These are phyloP conservation scores for Drosophila watanabei DNA, from an alignment of 1,140 invertebrate species.

Conservation along the genomic window DNA sequence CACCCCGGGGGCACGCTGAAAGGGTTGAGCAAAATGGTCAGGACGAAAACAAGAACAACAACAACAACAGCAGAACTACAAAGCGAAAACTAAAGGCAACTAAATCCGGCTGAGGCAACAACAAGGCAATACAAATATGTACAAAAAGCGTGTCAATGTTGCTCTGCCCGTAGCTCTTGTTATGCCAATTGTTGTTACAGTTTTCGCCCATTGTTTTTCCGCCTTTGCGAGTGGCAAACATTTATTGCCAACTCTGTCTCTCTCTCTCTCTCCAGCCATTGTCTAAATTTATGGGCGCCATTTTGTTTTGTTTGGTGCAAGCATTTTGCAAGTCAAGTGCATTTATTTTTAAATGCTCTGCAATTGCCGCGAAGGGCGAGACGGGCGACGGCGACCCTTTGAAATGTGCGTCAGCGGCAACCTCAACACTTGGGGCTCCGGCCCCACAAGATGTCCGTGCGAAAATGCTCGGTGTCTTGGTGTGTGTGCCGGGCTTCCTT, in stretches of 20 bases:
- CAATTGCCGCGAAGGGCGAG: constrained; percentile 33
- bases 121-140: constrained; percentile 53
- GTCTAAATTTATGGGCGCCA: constrained; percentile 72
- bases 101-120: constrained; percentile 15
- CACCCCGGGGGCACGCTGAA: constrained; percentile 8
- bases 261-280: constrained; percentile 49
- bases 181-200: constrained; percentile 38
- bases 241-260: constrained; percentile 67
- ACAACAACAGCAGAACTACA: not conserved
- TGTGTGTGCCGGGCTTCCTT: constrained; percentile 34
- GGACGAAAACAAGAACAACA: constrained; percentile 8
- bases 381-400: constrained; percentile 1
- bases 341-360: constrained; percentile 74
- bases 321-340: constrained; percentile 70
- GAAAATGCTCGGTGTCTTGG: constrained; percentile 17
- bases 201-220: constrained; percentile 30
- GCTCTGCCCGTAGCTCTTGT: constrained; percentile 42
- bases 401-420: constrained; percentile 71
- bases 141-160: constrained; percentile 72
- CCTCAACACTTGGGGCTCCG: constrained; percentile 61
- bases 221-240: constrained; percentile 62
- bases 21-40: constrained; percentile 16
- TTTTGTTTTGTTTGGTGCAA: constrained; percentile 63
- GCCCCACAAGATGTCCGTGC: constrained; percentile 2
- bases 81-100: constrained; percentile 17